Percentiles rank a stretch among this genome's conserved stretches.
phyloP scores from a whole-genome alignment of 2,888 invertebrate genomes.

The Apamea monoglypha region DNA sequence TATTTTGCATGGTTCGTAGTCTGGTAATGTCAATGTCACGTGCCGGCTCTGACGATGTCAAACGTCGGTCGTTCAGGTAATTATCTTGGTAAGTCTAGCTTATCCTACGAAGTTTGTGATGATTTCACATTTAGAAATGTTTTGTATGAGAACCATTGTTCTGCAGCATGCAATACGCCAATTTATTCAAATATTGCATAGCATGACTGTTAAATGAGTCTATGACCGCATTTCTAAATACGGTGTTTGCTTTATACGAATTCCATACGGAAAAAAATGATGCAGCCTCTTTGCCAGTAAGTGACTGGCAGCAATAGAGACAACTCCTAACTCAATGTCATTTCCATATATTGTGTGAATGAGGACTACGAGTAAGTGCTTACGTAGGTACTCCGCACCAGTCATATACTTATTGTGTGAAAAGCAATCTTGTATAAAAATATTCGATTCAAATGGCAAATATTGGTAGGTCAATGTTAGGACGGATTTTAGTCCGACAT shows the following conservation, averaged over 20 bases:
- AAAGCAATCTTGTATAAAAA: neutral
- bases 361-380: neutral
- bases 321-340: neutral
- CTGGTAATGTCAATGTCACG: constrained; percentile 48
- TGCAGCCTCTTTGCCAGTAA: neutral
- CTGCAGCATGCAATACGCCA: neutral
- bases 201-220: neutral
- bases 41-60: constrained; percentile 45
- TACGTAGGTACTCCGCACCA: neutral
- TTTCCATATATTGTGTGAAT: neutral
- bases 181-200: neutral
- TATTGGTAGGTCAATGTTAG: neutral
- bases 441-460: neutral
- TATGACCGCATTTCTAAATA: constrained; percentile 11
- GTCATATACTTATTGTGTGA: neutral
- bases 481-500: neutral
- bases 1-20: constrained; percentile 55
- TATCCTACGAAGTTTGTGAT: neutral
- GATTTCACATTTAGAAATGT: constrained; percentile 11
- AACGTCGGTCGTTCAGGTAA: constrained; percentile 52
- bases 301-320: neutral
- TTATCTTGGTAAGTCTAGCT: constrained; percentile 35
- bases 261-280: neutral
- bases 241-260: neutral
- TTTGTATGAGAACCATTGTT: neutral